phyloP scores from a whole-genome alignment of 2,888 invertebrate genomes.

The Caenorhabditis doughertyi region DNA sequence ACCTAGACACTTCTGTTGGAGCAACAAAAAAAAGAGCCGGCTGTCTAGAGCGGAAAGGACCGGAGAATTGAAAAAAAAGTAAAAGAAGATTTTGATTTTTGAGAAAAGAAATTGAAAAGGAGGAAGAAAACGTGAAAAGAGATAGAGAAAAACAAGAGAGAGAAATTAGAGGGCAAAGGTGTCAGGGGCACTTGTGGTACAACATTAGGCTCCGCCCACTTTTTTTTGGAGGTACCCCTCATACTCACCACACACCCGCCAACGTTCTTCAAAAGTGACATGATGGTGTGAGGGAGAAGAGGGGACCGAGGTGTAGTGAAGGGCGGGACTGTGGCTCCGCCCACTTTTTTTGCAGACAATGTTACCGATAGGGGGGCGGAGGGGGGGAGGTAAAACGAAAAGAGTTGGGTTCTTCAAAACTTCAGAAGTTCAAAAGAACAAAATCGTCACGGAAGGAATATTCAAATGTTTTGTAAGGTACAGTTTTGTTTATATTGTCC shows the following conservation, averaged over 20 bases:
- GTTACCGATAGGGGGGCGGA: conserved; percentile 25
- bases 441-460: background rate
- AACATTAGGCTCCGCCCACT: conserved; percentile 19
- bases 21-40: conserved; percentile 42
- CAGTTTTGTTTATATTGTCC: conserved; percentile 3
- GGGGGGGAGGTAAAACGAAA: background rate
- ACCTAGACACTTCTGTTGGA: too few species aligned
- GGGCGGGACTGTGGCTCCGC: conserved; percentile 12
- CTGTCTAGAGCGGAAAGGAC: conserved; percentile 6
- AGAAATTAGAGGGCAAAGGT: conserved; percentile 29
- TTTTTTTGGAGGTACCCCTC: background rate
- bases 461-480: background rate
- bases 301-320: background rate
- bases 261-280: conserved; percentile 21
- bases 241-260: background rate
- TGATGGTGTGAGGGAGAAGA: conserved; percentile 8
- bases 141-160: conserved; percentile 4
- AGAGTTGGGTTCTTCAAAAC: conserved; percentile 17
- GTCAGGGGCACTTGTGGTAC: conserved; percentile 21
- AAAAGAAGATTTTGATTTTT: conserved; percentile 24
- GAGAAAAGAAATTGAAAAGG: conserved; percentile 7
- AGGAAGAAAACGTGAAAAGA: background rate
- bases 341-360: conserved; percentile 24
- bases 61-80: background rate
- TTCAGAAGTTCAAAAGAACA: conserved; percentile 41